A percentile compares a stretch with the other conserved stretches of the same genome.
Conservation (phyloP, 2,797 vertebrate species). For the Sciaenops ocellatus region DNA sequence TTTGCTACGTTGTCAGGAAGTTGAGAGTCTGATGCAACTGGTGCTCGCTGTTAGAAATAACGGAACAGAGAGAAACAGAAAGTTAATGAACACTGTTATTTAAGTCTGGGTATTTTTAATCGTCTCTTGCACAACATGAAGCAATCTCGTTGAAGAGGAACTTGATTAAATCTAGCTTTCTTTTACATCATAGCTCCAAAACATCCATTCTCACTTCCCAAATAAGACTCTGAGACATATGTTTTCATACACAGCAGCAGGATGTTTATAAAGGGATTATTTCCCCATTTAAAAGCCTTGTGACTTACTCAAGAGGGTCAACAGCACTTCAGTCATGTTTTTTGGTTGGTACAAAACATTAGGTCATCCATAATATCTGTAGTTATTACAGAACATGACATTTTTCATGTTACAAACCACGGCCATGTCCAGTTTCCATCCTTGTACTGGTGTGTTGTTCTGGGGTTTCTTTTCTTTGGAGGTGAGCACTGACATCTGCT, state of each 20-base stretch:
- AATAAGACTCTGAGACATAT: neutral
- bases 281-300: neutral
- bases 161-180: neutral
- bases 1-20: slow-evolving; percentile 80
- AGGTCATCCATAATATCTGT: neutral
- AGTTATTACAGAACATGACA: neutral
- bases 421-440: fast-evolving
- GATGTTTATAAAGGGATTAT: neutral
- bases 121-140: neutral
- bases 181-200: neutral
- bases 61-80: neutral
- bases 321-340: neutral
- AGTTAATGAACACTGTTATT: neutral
- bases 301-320: neutral
- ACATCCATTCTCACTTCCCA: neutral
- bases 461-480: neutral
- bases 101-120: neutral
- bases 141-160: neutral
- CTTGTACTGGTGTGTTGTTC: neutral
- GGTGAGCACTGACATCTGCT: slow-evolving; percentile 63
- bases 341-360: neutral
- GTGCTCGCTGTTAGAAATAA: slow-evolving; percentile 35
- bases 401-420: neutral
- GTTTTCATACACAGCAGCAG: neutral
- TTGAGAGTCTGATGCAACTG: slow-evolving; percentile 84